These are phyloP conservation scores for Pipistrellus pygmaeus DNA, from an alignment of 2,797 vertebrate species.

Conservation along the genomic window DNA sequence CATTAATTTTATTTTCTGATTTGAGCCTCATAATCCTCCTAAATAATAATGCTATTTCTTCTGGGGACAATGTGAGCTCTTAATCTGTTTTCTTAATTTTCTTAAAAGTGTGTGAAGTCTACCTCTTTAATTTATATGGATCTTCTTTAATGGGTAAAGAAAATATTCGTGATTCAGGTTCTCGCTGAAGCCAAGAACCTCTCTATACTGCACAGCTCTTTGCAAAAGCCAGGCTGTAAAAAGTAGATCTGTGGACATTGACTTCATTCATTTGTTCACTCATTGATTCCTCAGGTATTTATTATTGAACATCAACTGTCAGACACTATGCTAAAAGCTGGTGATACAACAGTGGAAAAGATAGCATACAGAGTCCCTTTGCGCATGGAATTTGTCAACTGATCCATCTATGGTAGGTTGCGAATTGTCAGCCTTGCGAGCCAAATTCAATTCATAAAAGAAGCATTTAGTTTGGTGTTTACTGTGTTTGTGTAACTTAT, in stretches of 20 bases:
- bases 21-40: not conserved
- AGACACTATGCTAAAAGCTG: not conserved
- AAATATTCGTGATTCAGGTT: not conserved
- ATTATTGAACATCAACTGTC: not conserved
- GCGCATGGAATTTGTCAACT: not conserved
- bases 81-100: not conserved
- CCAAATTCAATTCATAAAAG: not conserved
- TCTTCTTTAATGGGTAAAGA: not conserved
- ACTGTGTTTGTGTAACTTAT: not conserved
- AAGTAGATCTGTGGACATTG: not conserved
- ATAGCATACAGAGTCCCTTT: not conserved
- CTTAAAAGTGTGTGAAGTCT: not conserved
- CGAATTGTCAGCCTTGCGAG: not conserved
- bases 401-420: not conserved
- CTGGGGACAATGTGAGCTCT: not conserved
- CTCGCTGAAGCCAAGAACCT: not conserved
- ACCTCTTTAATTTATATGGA: not conserved
- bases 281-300: not conserved
- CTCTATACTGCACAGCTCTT: not conserved
- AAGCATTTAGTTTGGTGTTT: not conserved
- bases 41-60: not conserved
- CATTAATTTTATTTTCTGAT: conserved; percentile 22
- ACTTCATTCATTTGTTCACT: not conserved
- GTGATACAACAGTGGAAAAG: not conserved
- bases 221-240: not conserved